Evolutionary conservation across 2,797 vertebrate genomes (phyloP).

Genomic region (Darevskia mixta): DNA sequence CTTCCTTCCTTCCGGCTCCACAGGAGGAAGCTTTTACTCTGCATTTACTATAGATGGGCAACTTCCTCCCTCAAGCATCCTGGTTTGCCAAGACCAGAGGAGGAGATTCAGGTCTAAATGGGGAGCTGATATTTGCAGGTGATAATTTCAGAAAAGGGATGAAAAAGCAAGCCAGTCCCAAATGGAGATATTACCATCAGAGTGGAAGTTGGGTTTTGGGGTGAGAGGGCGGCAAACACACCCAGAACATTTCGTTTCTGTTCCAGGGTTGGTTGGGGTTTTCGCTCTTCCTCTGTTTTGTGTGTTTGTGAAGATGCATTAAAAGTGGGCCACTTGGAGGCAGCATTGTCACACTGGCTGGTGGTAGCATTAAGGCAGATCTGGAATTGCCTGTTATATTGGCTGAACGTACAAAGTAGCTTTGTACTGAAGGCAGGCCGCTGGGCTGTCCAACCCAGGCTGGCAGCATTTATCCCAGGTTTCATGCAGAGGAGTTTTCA

Average conservation of each 20-base stretch:
- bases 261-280: too few relatives aligned
- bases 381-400: too few relatives aligned
- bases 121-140: background rate
- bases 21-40: background rate
- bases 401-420: background rate
- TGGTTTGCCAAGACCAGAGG: too few relatives aligned
- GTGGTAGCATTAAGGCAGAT: background rate
- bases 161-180: background rate
- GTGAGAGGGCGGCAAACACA: background rate
- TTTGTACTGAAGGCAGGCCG: background rate
- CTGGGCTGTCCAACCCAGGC: background rate
- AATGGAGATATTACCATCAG: background rate
- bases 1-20: background rate
- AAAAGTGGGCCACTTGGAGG: background rate
- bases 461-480: background rate
- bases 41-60: background rate
- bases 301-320: background rate
- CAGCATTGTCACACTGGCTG: background rate
- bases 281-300: background rate
- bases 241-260: rapidly evolving
- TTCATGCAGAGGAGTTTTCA: background rate
- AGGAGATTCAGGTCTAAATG: background rate
- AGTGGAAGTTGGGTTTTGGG: background rate
- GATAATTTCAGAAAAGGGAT: background rate
- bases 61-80: background rate